Evolutionary conservation across 2,113 vertebrate genomes (phyloP).

Genomic region (Paradoxurus hermaphroditus): DNA sequence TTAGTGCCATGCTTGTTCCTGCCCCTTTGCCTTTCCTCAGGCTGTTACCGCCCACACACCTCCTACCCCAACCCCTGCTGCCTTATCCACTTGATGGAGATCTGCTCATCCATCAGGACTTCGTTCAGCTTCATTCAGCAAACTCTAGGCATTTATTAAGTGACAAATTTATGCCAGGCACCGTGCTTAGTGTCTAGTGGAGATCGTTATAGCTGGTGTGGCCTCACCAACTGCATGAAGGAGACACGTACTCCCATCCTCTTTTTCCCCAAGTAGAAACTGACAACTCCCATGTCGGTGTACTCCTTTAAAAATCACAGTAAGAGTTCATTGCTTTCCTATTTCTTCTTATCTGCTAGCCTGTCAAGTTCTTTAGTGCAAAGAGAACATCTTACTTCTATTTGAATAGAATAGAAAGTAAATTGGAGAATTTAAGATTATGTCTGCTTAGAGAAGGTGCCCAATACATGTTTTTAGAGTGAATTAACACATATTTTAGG

Average conservation of each 20-base stretch:
- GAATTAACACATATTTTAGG: not conserved
- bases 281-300: not conserved
- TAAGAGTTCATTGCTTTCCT: not conserved
- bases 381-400: not conserved
- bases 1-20: no score
- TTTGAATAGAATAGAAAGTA: no score
- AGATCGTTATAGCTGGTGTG: not conserved
- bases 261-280: not conserved
- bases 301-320: not conserved
- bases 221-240: not conserved
- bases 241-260: not conserved
- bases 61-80: fast-evolving
- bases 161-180: not conserved
- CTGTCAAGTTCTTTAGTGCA: not conserved
- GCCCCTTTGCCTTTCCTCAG: not conserved
- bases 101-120: not conserved
- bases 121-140: not conserved
- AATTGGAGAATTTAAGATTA: no score
- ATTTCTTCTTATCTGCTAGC: not conserved
- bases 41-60: fast-evolving
- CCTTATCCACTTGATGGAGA: not conserved
- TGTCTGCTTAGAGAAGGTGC: not conserved
- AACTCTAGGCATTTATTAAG: not conserved
- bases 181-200: not conserved
- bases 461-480: not conserved